A percentile compares a stretch with the other conserved stretches of the same genome.
These are phyloP conservation scores for Melanostoma scalare DNA, from an alignment of 2,888 invertebrate species.

Conservation along the genomic window DNA sequence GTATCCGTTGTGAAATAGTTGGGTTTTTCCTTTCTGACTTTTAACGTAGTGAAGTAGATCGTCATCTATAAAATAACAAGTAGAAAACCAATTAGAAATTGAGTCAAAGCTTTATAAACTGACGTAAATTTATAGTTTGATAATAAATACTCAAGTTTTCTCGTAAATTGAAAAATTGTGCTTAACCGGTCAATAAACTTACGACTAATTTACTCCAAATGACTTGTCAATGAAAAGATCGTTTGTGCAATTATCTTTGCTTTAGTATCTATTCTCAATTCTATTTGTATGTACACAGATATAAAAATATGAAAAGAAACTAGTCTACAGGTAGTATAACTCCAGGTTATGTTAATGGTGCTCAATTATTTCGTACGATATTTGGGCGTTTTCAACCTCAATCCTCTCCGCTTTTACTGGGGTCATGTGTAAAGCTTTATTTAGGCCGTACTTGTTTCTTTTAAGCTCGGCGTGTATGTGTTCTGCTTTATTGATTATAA, in stretches of 20 bases:
- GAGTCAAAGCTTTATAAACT: too few species aligned
- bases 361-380: slow-evolving; percentile 59
- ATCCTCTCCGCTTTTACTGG: slow-evolving; percentile 75
- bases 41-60: slow-evolving; percentile 60
- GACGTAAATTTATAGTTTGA: not conserved
- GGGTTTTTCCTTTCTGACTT: slow-evolving; percentile 80
- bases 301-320: slow-evolving; percentile 49
- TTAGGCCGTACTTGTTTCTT: slow-evolving; percentile 81
- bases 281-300: slow-evolving; percentile 41
- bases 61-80: slow-evolving; percentile 47
- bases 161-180: too few species aligned
- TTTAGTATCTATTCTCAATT: slow-evolving; percentile 39
- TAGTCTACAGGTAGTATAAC: slow-evolving; percentile 17
- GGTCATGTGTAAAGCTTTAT: slow-evolving; percentile 75
- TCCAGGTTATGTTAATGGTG: slow-evolving; percentile 44
- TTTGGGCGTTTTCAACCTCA: slow-evolving; percentile 73
- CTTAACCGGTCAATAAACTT: too few species aligned
- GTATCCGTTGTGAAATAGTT: slow-evolving; percentile 78
- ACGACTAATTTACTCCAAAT: not conserved
- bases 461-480: slow-evolving; percentile 81
- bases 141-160: too few species aligned
- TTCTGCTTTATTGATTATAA: slow-evolving; percentile 81
- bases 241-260: not conserved
- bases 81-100: not conserved
- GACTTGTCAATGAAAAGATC: slow-evolving; percentile 2